Evolutionary conservation across 2,113 vertebrate species (phyloP).

Genomic region (Orientallactaga bullata): DNA sequence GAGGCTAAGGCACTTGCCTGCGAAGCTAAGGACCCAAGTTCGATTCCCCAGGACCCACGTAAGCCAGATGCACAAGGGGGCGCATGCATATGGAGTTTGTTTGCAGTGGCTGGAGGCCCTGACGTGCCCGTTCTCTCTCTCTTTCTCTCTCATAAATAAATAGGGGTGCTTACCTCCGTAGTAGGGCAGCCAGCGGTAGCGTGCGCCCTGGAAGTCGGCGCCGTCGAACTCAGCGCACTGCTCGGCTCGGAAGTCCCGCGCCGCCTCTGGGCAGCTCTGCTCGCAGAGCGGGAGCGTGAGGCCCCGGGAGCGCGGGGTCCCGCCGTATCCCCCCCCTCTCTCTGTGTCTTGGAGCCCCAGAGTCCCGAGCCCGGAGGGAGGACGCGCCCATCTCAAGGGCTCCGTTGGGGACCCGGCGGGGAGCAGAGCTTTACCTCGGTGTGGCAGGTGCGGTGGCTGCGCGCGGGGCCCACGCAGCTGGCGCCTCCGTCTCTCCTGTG

Average conservation of each 20-base stretch:
- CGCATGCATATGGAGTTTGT: too few relatives aligned
- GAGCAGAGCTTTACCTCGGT: constrained; percentile 88
- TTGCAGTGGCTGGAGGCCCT: too few relatives aligned
- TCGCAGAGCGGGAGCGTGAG: neutral
- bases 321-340: neutral
- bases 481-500: constrained; percentile 92
- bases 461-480: constrained; percentile 93
- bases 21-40: too few relatives aligned
- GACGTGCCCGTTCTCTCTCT: too few relatives aligned
- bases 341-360: neutral
- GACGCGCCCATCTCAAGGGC: neutral
- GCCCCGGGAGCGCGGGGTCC: neutral
- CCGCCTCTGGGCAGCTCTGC: constrained; percentile 94
- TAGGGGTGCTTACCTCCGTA: constrained; percentile 90
- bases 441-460: constrained; percentile 92
- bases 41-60: too few relatives aligned
- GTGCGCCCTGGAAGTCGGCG: constrained; percentile 93
- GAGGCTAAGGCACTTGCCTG: too few relatives aligned
- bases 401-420: too few relatives aligned
- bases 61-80: too few relatives aligned
- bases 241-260: constrained; percentile 94
- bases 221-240: constrained; percentile 95
- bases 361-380: neutral
- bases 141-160: too few relatives aligned
- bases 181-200: constrained; percentile 95